phyloP scores from a whole-genome alignment of 2,797 vertebrate species.

The Otus scops region DNA sequence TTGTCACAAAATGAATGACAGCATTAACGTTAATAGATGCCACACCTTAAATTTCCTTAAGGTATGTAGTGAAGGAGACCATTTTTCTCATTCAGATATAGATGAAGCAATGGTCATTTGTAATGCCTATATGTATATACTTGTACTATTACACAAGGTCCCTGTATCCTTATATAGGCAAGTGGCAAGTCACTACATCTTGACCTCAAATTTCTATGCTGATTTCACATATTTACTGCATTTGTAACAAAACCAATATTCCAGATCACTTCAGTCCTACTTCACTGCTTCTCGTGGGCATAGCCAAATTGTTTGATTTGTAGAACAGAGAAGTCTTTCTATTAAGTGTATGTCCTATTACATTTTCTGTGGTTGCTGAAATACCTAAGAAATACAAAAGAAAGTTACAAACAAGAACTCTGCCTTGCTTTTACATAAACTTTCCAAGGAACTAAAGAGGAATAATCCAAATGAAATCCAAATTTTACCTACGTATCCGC shows the following conservation, averaged over 20 bases:
- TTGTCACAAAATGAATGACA: conserved; percentile 22
- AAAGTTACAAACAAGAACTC: neutral
- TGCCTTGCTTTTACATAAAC: neutral
- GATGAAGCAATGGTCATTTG: neutral
- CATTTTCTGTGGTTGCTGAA: neutral
- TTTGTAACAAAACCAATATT: neutral
- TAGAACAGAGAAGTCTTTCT: neutral
- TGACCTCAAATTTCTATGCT: neutral
- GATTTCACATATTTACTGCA: neutral
- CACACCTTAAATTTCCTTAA: conserved; percentile 43
- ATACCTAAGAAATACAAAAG: neutral
- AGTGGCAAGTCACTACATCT: neutral
- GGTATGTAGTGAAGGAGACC: neutral
- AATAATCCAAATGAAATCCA: neutral
- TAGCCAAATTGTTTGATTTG: neutral
- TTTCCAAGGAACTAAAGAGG: neutral
- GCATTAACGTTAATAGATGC: neutral
- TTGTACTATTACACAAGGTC: neutral
- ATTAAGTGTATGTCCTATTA: neutral
- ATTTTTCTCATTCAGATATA: neutral
- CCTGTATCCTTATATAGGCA: neutral
- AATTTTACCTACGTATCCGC: neutral
- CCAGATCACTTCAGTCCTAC: neutral
- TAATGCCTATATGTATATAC: neutral
- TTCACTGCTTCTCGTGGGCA: neutral